Evolutionary conservation across 1,140 invertebrate species (phyloP), one percentile per base, ranked within the genome.

Genomic region (Macrobrachium rosenbergii): DNA sequence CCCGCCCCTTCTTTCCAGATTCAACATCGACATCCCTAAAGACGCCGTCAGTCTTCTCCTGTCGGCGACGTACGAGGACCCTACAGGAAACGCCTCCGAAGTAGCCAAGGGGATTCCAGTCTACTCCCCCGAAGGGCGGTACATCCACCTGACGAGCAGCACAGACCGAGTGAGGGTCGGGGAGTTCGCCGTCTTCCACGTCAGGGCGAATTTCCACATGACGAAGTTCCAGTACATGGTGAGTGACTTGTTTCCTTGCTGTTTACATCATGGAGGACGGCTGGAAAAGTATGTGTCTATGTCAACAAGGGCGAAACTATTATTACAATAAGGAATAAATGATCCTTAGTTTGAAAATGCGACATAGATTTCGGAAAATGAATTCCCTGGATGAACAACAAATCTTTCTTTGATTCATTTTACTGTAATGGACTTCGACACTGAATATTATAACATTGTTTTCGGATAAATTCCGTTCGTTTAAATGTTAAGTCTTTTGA

Each of bases 101-200:
- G 88, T 90, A 64, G 79, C 91, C 0, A 89, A 83, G 23, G 91
- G 91, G n/a, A 87, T 91, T 10, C 81, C 91, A 3, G 89, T 90
- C 37, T 90, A 90, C 81, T 91, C 91, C 11, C 86, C 89, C 16
- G 81, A 83, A 11, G 88, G 87, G 21, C 90, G 91, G 64, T 91
- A 90, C 82, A 83, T 93, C 0, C 91, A 90, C 80, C 90, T 93
- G 0, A 90, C 90, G 58, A 91, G 92, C 6, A 92, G 91, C 72
- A 91, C 91, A 16, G 45, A 72, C 12, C 85, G 90, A n/a, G 90
- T 90, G 17, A 67, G 78, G 11, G 90, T 92, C 5, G 92, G 92
- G 45, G 92, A 93, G 89, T 93, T 92, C 89, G 92, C 91, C 0
- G 90, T 93, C 37, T 91, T 93, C 83, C 93, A 93, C 88, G 91